phyloP scores from a whole-genome alignment of 1,140 invertebrate species.

The Trichomalopsis sarcophagae region DNA sequence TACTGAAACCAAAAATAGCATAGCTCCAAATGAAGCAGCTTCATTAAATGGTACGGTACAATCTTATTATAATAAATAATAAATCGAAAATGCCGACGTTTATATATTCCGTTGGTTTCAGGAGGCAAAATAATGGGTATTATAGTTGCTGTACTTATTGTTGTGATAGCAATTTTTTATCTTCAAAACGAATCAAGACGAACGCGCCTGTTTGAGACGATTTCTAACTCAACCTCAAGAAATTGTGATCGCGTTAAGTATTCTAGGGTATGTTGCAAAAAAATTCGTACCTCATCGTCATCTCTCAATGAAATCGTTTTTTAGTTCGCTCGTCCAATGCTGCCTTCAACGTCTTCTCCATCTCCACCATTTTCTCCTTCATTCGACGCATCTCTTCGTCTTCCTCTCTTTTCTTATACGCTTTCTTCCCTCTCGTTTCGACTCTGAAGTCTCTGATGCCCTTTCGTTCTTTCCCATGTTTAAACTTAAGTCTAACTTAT shows the following conservation, averaged over 20 bases:
- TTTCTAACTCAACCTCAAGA: conserved; percentile 18
- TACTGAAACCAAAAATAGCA: neutral
- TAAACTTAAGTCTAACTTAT: too few relatives aligned
- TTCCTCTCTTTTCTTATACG: too few relatives aligned
- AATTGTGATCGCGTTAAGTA: conserved; percentile 37
- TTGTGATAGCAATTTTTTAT: conserved; percentile 18
- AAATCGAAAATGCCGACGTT: neutral
- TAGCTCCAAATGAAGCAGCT: neutral
- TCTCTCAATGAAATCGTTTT: neutral
- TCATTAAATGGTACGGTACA: neutral
- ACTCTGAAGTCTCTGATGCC: too few relatives aligned
- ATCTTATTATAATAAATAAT: neutral
- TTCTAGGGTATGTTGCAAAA: conserved; percentile 37
- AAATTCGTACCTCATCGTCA: neutral
- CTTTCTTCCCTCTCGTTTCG: too few relatives aligned
- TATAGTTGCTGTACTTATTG: neutral
- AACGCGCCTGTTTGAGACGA: conserved; percentile 3
- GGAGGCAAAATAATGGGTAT: neutral
- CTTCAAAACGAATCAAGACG: conserved; percentile 2
- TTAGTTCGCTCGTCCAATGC: too few relatives aligned
- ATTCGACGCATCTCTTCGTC: too few relatives aligned
- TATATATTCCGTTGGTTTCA: neutral
- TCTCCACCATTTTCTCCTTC: too few relatives aligned
- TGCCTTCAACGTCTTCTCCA: too few relatives aligned
- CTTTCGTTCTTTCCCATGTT: too few relatives aligned